Evolutionary conservation across 2,113 vertebrate species (phyloP).

Genomic region (Passer montanus): DNA sequence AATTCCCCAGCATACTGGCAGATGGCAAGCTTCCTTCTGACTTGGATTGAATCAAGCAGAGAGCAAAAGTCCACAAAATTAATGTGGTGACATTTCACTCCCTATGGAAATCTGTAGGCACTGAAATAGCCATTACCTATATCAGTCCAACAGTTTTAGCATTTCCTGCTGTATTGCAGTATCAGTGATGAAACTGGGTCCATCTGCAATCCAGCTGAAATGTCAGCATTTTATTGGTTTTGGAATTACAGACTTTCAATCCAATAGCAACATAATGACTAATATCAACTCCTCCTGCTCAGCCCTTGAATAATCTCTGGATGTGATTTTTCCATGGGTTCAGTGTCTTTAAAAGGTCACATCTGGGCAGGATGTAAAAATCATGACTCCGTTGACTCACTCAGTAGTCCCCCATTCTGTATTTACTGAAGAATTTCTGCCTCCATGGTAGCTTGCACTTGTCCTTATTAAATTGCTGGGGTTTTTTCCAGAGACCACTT

Average conservation of each 20-base stretch:
- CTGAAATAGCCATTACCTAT: slow-evolving; percentile 4
- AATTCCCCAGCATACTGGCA: not conserved
- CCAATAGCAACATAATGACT: not conserved
- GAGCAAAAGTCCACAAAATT: slow-evolving; percentile 9
- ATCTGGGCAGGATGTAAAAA: not conserved
- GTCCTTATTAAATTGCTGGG: not conserved
- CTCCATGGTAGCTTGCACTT: not conserved
- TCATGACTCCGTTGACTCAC: not conserved
- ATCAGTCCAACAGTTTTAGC: not conserved
- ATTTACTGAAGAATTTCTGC: not conserved
- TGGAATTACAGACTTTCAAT: not conserved
- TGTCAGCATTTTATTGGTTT: not conserved
- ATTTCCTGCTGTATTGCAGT: not conserved
- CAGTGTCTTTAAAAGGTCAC: not conserved
- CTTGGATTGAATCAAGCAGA: not conserved
- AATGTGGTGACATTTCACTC: slow-evolving; percentile 23
- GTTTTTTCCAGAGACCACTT: not conserved
- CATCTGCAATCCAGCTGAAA: not conserved
- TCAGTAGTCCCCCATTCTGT: not conserved
- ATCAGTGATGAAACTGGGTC: not conserved
- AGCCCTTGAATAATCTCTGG: not conserved
- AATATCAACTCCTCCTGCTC: not conserved
- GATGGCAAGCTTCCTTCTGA: not conserved
- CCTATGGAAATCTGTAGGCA: not conserved
- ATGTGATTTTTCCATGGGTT: not conserved